These are phyloP conservation scores for Potamilus streckersoni DNA, from an alignment of 1,140 invertebrate species.

Conservation along the genomic window DNA sequence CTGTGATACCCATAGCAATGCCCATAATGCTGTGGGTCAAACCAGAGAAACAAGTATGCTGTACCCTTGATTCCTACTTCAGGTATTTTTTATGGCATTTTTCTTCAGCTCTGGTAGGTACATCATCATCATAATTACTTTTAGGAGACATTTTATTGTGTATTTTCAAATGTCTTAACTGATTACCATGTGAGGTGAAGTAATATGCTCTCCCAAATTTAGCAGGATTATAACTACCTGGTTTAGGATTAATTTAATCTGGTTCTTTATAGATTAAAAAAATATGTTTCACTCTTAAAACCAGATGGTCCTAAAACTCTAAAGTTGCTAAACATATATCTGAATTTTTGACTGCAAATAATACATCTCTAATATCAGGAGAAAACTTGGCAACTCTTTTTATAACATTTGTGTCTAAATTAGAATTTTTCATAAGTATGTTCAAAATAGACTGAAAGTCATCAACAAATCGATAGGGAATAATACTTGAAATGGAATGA, in stretches of 20 bases:
- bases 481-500: conserved; percentile 4
- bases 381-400: conserved; percentile 4
- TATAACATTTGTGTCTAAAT: background rate
- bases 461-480: conserved; percentile 7
- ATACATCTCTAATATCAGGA: conserved; percentile 7
- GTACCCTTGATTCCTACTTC: conserved; percentile 4
- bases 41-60: conserved; percentile 14
- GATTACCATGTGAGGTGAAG: conserved; percentile 4
- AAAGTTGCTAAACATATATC: background rate
- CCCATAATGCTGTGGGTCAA: background rate
- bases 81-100: conserved; percentile 12
- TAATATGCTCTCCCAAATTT: conserved; percentile 15
- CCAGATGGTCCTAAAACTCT: background rate
- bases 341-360: background rate
- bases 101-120: background rate
- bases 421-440: background rate
- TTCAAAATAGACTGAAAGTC: background rate
- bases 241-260: background rate
- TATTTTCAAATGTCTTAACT: conserved; percentile 2
- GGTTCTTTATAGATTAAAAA: conserved; percentile 1
- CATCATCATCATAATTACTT: no score
- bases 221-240: conserved; percentile 12
- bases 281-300: background rate
- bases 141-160: conserved; percentile 14
- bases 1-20: no score